phyloP scores from a whole-genome alignment of 2,113 vertebrate genomes.

The Nannobrachium achirus region DNA sequence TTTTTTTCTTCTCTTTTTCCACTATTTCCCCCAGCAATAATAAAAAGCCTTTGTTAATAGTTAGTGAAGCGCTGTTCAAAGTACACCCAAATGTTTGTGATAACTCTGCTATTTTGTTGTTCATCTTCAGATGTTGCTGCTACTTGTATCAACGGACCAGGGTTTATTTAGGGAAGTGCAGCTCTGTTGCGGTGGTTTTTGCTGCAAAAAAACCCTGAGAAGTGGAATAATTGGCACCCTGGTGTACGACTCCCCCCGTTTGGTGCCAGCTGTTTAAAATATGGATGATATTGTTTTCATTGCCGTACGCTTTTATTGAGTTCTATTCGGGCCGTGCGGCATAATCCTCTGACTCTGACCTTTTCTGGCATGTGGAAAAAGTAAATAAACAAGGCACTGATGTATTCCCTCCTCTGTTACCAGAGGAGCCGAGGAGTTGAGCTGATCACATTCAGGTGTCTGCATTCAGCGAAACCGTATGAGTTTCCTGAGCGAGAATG shows the following conservation, averaged over 20 bases:
- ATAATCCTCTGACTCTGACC: slow-evolving; percentile 78
- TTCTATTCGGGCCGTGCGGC: slow-evolving; percentile 68
- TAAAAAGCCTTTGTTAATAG: slow-evolving; percentile 43
- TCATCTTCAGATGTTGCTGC: slow-evolving; percentile 47
- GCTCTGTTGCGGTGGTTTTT: slow-evolving; percentile 62
- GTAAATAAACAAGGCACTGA: slow-evolving; percentile 79
- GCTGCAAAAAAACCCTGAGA: slow-evolving; percentile 66
- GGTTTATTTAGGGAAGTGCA: slow-evolving; percentile 58
- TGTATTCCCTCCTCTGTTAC: slow-evolving; percentile 66
- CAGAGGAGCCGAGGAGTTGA: slow-evolving; percentile 63
- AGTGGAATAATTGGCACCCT: slow-evolving; percentile 82
- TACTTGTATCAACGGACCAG: slow-evolving; percentile 45
- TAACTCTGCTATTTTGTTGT: slow-evolving; percentile 19
- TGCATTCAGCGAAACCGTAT: slow-evolving; percentile 59
- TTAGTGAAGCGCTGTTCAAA: slow-evolving; percentile 39
- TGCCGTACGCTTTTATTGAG: slow-evolving; percentile 77
- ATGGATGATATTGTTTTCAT: slow-evolving; percentile 84
- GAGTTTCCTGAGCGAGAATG: slow-evolving; percentile 30
- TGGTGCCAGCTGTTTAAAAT: slow-evolving; percentile 81
- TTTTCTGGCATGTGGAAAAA: slow-evolving; percentile 76
- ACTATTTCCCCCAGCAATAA: slow-evolving; percentile 3
- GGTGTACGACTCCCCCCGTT: slow-evolving; percentile 73
- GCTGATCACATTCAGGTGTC: slow-evolving; percentile 68
- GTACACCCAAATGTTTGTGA: slow-evolving; percentile 33
- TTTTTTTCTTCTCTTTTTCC: background rate